Evolutionary conservation across 2,113 vertebrate genomes (phyloP).

Genomic region (Mirza zaza): DNA sequence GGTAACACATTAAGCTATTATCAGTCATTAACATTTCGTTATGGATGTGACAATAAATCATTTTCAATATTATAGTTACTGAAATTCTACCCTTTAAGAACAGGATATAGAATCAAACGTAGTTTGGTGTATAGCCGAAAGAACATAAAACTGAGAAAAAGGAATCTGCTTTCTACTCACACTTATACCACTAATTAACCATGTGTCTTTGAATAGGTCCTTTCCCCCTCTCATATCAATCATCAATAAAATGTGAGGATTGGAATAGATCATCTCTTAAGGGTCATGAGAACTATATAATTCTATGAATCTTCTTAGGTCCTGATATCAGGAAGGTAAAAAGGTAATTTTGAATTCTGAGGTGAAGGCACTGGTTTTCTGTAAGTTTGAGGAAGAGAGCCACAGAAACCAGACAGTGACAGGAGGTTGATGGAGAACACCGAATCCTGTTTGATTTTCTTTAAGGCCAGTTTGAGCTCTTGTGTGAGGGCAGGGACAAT

Average conservation of each 20-base stretch:
- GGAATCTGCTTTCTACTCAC: neutral
- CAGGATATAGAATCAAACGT: neutral
- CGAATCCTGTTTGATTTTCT: neutral
- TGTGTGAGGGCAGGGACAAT: neutral
- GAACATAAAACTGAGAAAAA: neutral
- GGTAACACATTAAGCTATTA: slow-evolving; percentile 27
- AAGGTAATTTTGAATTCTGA: neutral
- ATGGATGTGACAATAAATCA: slow-evolving; percentile 1
- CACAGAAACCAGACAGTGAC: neutral
- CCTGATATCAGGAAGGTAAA: neutral
- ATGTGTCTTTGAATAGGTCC: neutral
- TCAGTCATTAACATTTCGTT: slow-evolving; percentile 35
- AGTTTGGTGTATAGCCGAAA: neutral
- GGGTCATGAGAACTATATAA: neutral
- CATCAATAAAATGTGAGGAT: neutral
- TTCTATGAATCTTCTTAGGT: neutral
- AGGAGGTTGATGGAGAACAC: neutral
- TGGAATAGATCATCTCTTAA: neutral
- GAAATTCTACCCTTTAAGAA: slow-evolving; percentile 18
- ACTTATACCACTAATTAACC: neutral
- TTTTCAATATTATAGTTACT: slow-evolving; percentile 47
- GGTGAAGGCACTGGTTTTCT: neutral
- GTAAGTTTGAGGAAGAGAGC: neutral
- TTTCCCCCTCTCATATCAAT: neutral
- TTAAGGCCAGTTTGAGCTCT: neutral